These are phyloP conservation scores for Cyprinodon tularosa DNA, from an alignment of 2,113 vertebrate species.

Conservation along the genomic window DNA sequence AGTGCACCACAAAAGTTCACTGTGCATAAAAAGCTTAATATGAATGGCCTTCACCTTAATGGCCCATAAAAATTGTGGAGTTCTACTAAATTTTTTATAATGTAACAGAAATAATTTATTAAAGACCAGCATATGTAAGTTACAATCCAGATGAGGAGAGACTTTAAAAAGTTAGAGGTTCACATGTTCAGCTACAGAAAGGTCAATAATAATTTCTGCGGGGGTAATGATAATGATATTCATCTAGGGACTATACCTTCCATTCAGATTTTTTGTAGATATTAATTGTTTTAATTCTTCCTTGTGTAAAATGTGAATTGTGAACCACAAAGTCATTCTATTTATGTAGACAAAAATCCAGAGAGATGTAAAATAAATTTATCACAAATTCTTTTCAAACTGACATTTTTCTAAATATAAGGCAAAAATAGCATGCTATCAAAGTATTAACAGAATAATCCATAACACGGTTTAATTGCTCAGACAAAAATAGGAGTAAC, in stretches of 20 bases:
- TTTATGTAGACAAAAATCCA: background rate
- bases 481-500: background rate
- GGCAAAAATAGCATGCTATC: background rate
- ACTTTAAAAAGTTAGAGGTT: slow-evolving; percentile 71
- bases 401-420: background rate
- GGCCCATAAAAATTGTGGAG: slow-evolving; percentile 90
- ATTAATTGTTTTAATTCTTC: slow-evolving; percentile 43
- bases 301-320: slow-evolving; percentile 9
- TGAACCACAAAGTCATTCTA: background rate
- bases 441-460: background rate
- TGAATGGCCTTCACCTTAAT: slow-evolving; percentile 93
- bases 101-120: slow-evolving; percentile 91
- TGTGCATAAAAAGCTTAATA: slow-evolving; percentile 92
- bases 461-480: background rate
- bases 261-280: slow-evolving; percentile 58
- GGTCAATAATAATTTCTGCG: slow-evolving; percentile 83
- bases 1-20: slow-evolving; percentile 93
- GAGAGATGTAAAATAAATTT: background rate
- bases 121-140: slow-evolving; percentile 91
- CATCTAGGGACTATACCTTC: slow-evolving; percentile 61
- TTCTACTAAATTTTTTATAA: slow-evolving; percentile 95
- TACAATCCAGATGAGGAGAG: slow-evolving; percentile 54
- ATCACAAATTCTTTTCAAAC: background rate
- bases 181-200: slow-evolving; percentile 64
- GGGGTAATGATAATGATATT: slow-evolving; percentile 61